Evolutionary conservation across 2,888 invertebrate genomes (phyloP), one percentile per base, ranked within the genome.

Genomic region (Gortyna flavago): DNA sequence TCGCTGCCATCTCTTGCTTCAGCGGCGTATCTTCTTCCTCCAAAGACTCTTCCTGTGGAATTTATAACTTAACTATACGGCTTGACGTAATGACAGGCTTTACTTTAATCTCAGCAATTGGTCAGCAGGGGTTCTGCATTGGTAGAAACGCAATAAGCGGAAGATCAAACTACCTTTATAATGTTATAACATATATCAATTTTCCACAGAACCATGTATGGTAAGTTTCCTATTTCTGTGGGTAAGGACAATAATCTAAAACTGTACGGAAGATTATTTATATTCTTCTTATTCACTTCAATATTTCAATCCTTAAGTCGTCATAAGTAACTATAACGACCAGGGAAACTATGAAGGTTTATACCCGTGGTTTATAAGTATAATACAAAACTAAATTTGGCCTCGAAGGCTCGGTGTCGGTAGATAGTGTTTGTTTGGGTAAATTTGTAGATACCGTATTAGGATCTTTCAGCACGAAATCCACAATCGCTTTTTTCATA

Each of bases 401-500:
- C 5, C 3, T 18, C n/a, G 18, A 38, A 38, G 0, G 2, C 18
- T 57, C 2, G 41, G 16, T 32, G 18, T 16, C 18, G 16, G 11
- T 64, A 70, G 6, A 35, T 25, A 21, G 18, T 51, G 32, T 67
- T 16, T 16, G 13, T 73, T 35, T 6, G 18, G 44, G 16, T 21
- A 48, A 32, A 57, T 48, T 25, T 68, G 4, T 59, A 62, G 25
- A 18, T 86, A 96, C 97, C 94, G 95, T 95, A 84, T 95, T 96
- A 0, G 98, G 98, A 94, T 99, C 98, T 90, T 98, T 98, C 8
- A 99, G 96, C 0, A 99, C 99, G 93, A 99, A 99, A 95, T 99
- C 99, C 0, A 99, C 98, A 72, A 98, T 98, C 0, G 99, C 98
- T 92, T 99, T 99, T 92, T 99, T 99, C 91, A 99, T 98, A 82